Evolutionary conservation across 2,797 vertebrate species (phyloP).

Genomic region (Melanogrammus aeglefinus): DNA sequence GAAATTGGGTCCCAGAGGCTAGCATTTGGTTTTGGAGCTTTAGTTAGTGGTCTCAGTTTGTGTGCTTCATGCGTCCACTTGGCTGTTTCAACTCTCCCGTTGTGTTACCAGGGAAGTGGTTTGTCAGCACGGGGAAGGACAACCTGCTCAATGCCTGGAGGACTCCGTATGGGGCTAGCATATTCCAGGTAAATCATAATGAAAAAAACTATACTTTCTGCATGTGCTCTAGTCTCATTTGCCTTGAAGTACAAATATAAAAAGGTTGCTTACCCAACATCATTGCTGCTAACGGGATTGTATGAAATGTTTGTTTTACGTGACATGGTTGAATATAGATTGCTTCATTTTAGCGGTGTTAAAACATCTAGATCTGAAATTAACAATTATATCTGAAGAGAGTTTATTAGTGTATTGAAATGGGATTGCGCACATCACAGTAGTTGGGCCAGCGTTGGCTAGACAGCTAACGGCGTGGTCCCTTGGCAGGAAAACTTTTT

Average conservation of each 20-base stretch:
- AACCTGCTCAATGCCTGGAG: conserved; percentile 84
- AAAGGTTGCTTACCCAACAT: too few species aligned
- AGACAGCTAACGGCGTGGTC: too few species aligned
- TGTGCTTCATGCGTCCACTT: too few species aligned
- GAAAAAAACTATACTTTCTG: not conserved
- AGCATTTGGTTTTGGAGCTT: conserved; percentile 12
- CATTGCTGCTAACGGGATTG: too few species aligned
- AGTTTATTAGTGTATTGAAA: not conserved
- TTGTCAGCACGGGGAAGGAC: conserved; percentile 84
- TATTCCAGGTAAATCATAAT: conserved; percentile 75
- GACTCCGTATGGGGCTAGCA: conserved; percentile 83
- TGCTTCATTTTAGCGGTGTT: not conserved
- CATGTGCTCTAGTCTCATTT: not conserved
- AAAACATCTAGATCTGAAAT: not conserved
- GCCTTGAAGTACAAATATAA: too few species aligned
- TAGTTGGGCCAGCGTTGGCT: too few species aligned
- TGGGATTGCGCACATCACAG: too few species aligned
- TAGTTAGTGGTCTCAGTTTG: conserved; percentile 31
- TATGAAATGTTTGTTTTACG: not conserved
- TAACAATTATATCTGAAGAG: not conserved
- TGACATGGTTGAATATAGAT: not conserved
- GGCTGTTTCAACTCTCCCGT: not conserved
- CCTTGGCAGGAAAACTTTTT: too few species aligned
- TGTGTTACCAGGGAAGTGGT: conserved; percentile 79
- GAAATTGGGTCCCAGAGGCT: not conserved